Conservation (phyloP, 2,113 vertebrate species). For the Petroica traversi region DNA sequence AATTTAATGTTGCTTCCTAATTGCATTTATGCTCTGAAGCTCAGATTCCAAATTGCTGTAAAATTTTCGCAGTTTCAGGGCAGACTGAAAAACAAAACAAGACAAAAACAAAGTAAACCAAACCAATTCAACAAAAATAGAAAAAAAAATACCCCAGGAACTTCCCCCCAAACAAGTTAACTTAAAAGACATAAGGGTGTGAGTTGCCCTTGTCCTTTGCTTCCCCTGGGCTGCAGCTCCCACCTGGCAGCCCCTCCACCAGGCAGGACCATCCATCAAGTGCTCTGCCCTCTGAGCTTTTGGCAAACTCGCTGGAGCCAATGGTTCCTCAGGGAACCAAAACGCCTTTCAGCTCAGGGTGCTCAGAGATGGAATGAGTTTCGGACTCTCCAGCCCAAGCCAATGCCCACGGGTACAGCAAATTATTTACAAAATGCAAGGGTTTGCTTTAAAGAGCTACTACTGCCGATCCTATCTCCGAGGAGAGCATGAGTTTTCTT, state of each 20-base stretch:
- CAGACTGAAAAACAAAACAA: neutral
- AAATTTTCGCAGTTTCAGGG: neutral
- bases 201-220: neutral
- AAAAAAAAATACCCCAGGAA: neutral
- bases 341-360: neutral
- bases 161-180: fast-evolving
- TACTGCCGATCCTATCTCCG: neutral
- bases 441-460: neutral
- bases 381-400: fast-evolving
- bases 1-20: neutral
- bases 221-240: neutral
- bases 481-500: neutral
- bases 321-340: fast-evolving
- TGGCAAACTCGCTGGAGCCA: neutral
- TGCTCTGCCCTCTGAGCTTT: fast-evolving
- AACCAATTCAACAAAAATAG: fast-evolving
- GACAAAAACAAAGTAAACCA: neutral
- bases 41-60: neutral
- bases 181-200: neutral
- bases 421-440: neutral
- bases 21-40: neutral
- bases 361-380: neutral
- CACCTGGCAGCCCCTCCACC: fast-evolving
- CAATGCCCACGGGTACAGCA: neutral
- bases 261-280: fast-evolving